Evolutionary conservation across 2,113 vertebrate species (phyloP), one percentile per base, ranked within the genome.

Genomic region (Lycaon pictus): DNA sequence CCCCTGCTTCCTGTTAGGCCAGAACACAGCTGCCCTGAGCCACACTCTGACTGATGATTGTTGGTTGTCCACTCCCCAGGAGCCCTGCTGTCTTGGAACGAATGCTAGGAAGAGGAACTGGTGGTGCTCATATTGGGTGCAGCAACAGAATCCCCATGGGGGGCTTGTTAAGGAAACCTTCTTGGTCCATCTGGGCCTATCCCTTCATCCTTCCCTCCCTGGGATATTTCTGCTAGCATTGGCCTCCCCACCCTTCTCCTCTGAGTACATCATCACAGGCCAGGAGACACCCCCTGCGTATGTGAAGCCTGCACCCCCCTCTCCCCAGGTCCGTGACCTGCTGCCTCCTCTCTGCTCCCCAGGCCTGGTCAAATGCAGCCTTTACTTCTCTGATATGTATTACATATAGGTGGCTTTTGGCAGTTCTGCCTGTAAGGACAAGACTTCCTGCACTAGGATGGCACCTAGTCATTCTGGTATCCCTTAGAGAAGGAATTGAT

Each of bases 251-350:
- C 19, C n/a, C 25, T 27, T 77, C 76, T 67, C 67, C 43, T 51
- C 43, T 3, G 29, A 15, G 32, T 22, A 4, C 32, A 15, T 13
- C 58, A 35, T 17, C 65, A 48, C 7, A 13, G 8, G 23, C 48
- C 12, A 4, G 48, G 4, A 32, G 16, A 56, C 0, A 0, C 29
- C 79, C 23, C 25, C 22, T 4, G 16, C 20, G 2, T 43, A 43
- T 15, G 0, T 62, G 43, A 48, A 10, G 11, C 11, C 56, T 0
- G 43, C 25, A 48, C 35, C 32, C 5, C 20, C 48, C 5, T 48
- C 48, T 20, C 48, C 77, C 32, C 4, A 7, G 22, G 25, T 51
- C 10, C 11, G 2, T 29, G 37, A 27, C 93, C n/a, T 58, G 35
- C 29, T 15, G 16, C 7, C 8, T 29, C 27, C 22, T 51, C 5